phyloP scores from a whole-genome alignment of 2,797 vertebrate species.

The Caiman crocodilus region DNA sequence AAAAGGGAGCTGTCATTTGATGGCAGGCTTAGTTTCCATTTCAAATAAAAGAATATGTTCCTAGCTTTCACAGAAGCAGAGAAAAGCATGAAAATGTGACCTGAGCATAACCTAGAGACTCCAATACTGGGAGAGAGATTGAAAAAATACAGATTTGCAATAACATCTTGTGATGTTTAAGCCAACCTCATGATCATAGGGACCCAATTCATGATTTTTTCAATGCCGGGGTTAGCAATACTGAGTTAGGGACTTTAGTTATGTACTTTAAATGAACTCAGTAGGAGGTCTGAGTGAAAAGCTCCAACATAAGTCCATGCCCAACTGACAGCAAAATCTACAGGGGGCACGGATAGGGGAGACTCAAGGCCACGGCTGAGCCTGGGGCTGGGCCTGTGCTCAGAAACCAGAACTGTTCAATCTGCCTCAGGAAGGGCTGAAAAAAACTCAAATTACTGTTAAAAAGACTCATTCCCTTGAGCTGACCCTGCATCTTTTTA shows the following conservation, averaged over 20 bases:
- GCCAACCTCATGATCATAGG: neutral
- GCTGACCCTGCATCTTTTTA: neutral
- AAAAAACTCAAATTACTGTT: too few species aligned
- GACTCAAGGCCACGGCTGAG: too few species aligned
- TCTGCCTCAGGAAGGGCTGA: too few species aligned
- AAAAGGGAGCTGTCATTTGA: neutral
- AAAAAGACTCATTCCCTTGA: neutral
- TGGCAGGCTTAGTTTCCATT: neutral
- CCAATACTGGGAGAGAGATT: neutral
- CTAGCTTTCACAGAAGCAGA: rapidly evolving
- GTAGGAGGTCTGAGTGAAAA: neutral
- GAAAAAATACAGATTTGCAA: neutral
- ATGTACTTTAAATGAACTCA: neutral
- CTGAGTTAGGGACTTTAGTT: neutral
- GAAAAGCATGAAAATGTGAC: neutral
- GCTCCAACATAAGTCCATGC: neutral
- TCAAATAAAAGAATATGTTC: neutral
- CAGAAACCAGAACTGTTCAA: too few species aligned
- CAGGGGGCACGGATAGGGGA: neutral
- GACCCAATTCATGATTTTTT: neutral
- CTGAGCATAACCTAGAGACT: neutral
- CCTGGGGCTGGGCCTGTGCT: too few species aligned
- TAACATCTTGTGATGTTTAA: neutral
- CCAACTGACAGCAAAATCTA: neutral
- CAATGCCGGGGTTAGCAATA: neutral